Base-by-base conservation (phyloP, 2,888 invertebrate species). In the Busseola fusca region DNA sequence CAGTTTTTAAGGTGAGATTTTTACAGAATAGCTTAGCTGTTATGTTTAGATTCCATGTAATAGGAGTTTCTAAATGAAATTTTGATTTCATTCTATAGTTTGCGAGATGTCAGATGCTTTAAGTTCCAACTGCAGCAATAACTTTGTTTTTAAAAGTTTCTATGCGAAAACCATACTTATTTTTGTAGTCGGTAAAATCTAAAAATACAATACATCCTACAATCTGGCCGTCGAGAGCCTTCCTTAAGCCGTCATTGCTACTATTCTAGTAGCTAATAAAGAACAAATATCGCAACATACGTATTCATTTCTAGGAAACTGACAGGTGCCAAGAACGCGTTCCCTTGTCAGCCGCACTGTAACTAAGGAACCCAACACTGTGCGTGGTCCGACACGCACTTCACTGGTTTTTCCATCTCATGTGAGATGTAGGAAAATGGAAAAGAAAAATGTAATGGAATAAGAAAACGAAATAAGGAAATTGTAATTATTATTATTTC, bases 391-490 rank as follows among this genome's bases (percentile, higher is more conserved):
- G 54, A 54, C 56, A 56, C 21, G 21, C 16, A 59, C 58, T 25
- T 40, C 10, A 1, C 18, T 18, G 59, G 18, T 3, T 59, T 37
- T 40, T 42, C 30, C 52, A n/a, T 69, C 52, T 10, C 25, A 54
- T 25, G 45, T 3, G 54, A 56, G 60, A 56, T 50, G 1, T 54
- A 30, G 58, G 40, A 25, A 66, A 66, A 63, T 37, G 18, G 7
- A 30, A 21, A 42, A 25, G 30, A 34, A 50, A 60, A 60, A 48
- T 5, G 18, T 42, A 14, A 50, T 45, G 42, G 37, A 52, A 60
- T 71, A 70, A 40, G 27, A 40, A n/a, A 37, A 71, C 18, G 45
- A 34, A 18, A 45, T 62, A n/a, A 37, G 34, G 25, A 34, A 14
- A 37, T 37, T 48, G 9, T 12, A 56, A 42, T 34, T 6, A 18